Evolutionary conservation across 2,113 vertebrate species (phyloP).

Genomic region (Lepus timidus): DNA sequence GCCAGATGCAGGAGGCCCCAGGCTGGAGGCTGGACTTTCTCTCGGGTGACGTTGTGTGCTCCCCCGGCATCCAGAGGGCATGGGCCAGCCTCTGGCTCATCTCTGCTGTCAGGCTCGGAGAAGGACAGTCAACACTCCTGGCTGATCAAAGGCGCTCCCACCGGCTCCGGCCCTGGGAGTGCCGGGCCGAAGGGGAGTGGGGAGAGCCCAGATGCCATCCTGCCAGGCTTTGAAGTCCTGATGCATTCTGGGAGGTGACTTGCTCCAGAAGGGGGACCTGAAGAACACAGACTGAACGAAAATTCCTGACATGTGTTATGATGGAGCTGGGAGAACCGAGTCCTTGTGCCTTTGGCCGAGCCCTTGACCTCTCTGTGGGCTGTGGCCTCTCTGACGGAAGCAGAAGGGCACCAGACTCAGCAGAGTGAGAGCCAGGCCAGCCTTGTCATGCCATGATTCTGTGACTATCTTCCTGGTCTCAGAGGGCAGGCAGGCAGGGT

Average conservation of each 20-base stretch:
- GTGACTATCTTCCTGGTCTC: slow-evolving; percentile 25
- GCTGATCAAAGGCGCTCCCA: slow-evolving; percentile 81
- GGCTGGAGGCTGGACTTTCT: slow-evolving; percentile 81
- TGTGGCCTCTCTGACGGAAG: not conserved
- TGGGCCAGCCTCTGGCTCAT: slow-evolving; percentile 82
- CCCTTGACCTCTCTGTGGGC: not conserved
- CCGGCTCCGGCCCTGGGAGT: slow-evolving; percentile 64
- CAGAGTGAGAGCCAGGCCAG: not conserved
- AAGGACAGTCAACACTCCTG: slow-evolving; percentile 81
- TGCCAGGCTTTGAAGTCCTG: slow-evolving; percentile 79
- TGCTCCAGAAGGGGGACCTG: slow-evolving; percentile 35
- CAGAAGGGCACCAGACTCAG: not conserved
- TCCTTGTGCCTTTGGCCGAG: slow-evolving; percentile 37
- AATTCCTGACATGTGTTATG: slow-evolving; percentile 54
- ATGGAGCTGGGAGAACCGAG: not conserved
- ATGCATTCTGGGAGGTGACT: slow-evolving; percentile 58
- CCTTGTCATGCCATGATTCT: not conserved
- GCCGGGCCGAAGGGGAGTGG: slow-evolving; percentile 31
- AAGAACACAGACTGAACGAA: slow-evolving; percentile 59
- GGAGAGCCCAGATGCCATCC: slow-evolving; percentile 76
- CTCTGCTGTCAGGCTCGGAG: slow-evolving; percentile 81
- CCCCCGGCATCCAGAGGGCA: slow-evolving; percentile 74
- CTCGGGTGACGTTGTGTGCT: slow-evolving; percentile 76
- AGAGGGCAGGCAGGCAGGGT: not conserved
- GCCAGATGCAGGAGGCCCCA: slow-evolving; percentile 77